Base-by-base conservation (phyloP, 2,797 vertebrate genomes). In the Coranthus polyacanthus region DNA sequence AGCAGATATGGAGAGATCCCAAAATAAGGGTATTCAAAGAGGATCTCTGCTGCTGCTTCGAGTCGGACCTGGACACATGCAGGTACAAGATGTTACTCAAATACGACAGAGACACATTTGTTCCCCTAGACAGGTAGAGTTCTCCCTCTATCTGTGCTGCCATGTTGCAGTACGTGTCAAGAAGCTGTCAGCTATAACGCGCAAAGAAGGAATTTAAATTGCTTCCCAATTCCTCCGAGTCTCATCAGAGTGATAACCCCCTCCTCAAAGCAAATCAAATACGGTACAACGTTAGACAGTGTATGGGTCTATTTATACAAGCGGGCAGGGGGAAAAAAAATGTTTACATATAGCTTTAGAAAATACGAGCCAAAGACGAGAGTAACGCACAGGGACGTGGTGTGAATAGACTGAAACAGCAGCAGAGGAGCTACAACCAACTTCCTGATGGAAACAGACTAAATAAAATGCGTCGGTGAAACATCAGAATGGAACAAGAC, bases 141-240 rank as follows among this genome's bases (percentile, higher is more conserved):
- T 42, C 38, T 58, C 26, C 42, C 41, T 43, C n/a, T 67, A 18
- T 49, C 22, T 42, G 50, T 41, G 37, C 41, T 29, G 68, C 34
- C 16, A 36, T 16, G 29, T 21, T 24, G 9, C 16, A 26, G 49
- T n/a, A 44, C 12, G 8, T 22, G 49, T 72, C 47, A 42, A 10
- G 41, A 22, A 55, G 34, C 16, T 6, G 6, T 58, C 50, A 44
- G 37, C 45, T 34, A 41, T 0, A 0, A 43, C 26, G 60, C 52
- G 69, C 59, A 62, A 51, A 50, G 21, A 69, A 58, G 37, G 12
- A 17, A 63, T 81, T 54, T 57, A 61, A 70, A 72, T 64, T 21
- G 56, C 46, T 52, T 75, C 52, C 44, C 54, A 13, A 49, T 39
- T 66, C 59, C 42, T 60, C 42, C n/a, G n/a, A 45, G 50, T 66